Percentiles rank a stretch among this genome's conserved stretches.
Conservation (phyloP, 2,113 vertebrate species). For the Zapornia atra region DNA sequence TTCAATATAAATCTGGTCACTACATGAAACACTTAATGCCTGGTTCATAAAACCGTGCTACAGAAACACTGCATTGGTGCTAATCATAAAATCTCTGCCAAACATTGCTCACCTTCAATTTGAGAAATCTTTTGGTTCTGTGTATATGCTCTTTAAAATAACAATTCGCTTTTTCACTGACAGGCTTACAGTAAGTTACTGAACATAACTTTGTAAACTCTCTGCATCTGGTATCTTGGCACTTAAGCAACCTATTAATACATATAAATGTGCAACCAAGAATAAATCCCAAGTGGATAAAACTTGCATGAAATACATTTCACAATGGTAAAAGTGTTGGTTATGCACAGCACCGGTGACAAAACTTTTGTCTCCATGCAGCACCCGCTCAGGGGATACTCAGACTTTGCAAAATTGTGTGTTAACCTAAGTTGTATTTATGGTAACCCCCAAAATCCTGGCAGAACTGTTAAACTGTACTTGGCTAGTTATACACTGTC, state of each 20-base stretch:
- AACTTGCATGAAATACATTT: not conserved
- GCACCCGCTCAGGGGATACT: not conserved
- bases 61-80: not conserved
- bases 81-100: not conserved
- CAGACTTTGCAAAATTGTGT: not conserved
- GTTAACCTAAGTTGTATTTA: accelerated
- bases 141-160: not conserved
- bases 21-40: not conserved
- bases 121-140: not conserved
- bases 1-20: not conserved
- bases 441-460: not conserved
- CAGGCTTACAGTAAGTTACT: not conserved
- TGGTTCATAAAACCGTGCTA: not conserved
- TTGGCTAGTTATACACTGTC: not conserved
- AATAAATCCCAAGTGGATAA: not conserved
- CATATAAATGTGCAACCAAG: not conserved
- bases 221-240: not conserved
- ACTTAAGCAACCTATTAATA: not conserved
- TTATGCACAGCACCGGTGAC: accelerated
- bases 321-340: not conserved
- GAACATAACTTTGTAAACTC: not conserved
- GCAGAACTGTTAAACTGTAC: not conserved
- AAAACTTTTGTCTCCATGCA: not conserved
- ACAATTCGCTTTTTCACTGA: not conserved
- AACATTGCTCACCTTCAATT: not conserved